A percentile compares a stretch with the other conserved stretches of the same genome.
Conservation (phyloP, 2,797 vertebrate species). For the Scolopax rusticola region DNA sequence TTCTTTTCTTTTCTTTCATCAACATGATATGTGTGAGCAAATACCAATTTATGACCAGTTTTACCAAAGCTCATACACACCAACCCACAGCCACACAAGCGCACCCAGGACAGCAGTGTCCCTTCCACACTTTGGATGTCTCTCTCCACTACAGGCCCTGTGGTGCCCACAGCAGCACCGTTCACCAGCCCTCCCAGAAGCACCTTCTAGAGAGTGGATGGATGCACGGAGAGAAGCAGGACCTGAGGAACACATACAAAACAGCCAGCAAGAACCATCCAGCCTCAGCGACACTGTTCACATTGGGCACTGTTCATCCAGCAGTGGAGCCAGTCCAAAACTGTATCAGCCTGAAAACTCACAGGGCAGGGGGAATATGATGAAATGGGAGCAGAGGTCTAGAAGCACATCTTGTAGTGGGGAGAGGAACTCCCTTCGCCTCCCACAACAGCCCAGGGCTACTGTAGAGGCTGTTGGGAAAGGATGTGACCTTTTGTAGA, state of each 20-base stretch:
- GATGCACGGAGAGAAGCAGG: background rate
- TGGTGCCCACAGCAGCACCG: background rate
- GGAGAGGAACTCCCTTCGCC: background rate
- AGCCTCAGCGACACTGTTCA: background rate
- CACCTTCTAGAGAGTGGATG: background rate
- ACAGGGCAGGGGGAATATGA: background rate
- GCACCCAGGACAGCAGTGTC: background rate
- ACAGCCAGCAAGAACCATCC: background rate
- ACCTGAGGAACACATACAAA: background rate
- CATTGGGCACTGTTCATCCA: background rate
- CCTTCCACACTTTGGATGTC: background rate
- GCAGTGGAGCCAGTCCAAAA: background rate
- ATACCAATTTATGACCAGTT: background rate
- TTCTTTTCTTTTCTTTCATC: background rate
- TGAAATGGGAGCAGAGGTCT: slow-evolving; percentile 1
- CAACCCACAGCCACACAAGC: background rate
- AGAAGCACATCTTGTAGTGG: background rate
- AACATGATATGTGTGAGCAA: background rate
- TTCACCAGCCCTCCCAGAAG: background rate
- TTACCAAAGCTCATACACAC: background rate
- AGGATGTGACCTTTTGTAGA: slow-evolving; percentile 42
- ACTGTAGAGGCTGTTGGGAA: background rate
- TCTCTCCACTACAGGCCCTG: background rate
- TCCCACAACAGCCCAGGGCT: slow-evolving; percentile 7
- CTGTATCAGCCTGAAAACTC: background rate